A percentile compares a stretch with the other conserved stretches of the same genome.
phyloP scores from a whole-genome alignment of 2,113 vertebrate genomes.

The Triplophysa siluroides region DNA sequence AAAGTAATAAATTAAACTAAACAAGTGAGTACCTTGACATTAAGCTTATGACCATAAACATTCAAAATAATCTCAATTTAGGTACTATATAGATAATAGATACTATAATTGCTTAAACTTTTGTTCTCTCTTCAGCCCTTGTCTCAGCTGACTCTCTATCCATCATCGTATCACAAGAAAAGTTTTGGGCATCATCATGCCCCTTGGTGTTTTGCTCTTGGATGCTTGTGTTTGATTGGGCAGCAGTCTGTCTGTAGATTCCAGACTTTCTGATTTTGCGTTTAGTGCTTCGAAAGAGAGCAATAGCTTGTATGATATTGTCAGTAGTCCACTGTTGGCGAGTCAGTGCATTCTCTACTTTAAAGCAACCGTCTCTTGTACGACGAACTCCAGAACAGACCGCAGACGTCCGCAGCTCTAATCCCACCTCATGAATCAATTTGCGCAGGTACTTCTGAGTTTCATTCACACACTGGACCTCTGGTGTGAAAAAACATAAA shows the following conservation, averaged over 20 bases:
- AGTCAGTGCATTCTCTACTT: conserved; percentile 77
- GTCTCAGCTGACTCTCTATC: neutral
- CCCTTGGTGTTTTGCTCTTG: conserved; percentile 9
- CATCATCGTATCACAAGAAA: conserved; percentile 7
- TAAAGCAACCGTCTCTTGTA: conserved; percentile 82
- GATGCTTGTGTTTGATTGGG: neutral
- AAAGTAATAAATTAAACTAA: neutral
- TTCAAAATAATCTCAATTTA: neutral
- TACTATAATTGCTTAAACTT: neutral
- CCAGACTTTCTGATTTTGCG: conserved; percentile 51
- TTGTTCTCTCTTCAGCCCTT: neutral
- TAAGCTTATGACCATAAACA: too few relatives aligned
- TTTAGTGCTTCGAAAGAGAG: conserved; percentile 53
- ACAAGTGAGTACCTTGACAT: neutral
- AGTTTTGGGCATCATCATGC: neutral
- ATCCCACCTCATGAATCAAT: conserved; percentile 87
- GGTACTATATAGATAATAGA: too few relatives aligned
- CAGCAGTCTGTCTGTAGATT: conserved; percentile 3
- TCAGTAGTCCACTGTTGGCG: conserved; percentile 80
- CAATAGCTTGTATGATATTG: conserved; percentile 72
- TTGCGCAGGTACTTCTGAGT: conserved; percentile 87
- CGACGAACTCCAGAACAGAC: conserved; percentile 84
- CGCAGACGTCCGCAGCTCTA: conserved; percentile 86
- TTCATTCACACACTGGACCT: conserved; percentile 90
- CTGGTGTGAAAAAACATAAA: conserved; percentile 63